Evolutionary conservation across 2,797 vertebrate species (phyloP).

Genomic region (Nannoperca australis): DNA sequence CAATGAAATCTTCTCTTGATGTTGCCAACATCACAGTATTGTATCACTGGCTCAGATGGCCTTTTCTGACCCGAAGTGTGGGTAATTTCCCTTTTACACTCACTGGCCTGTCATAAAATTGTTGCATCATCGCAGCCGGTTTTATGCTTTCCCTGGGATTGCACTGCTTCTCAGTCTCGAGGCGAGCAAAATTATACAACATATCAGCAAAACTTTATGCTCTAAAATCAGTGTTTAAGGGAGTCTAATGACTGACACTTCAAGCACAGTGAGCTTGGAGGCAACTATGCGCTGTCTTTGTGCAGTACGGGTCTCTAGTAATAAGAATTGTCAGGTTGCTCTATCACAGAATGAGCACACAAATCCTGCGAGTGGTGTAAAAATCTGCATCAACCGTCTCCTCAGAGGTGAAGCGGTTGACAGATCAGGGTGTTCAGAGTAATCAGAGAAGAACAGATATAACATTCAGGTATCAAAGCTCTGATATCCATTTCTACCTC

Average conservation of each 20-base stretch:
- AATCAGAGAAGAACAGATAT: background rate
- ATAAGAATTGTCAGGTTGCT: background rate
- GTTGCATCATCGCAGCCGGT: background rate
- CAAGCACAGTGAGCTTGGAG: constrained; percentile 8
- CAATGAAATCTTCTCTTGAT: background rate
- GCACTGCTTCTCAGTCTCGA: background rate
- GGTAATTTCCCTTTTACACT: background rate
- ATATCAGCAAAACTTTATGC: constrained; percentile 21
- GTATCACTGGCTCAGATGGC: background rate
- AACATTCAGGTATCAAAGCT: constrained; percentile 8
- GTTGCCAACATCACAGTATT: background rate
- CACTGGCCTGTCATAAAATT: background rate
- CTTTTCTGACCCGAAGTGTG: background rate
- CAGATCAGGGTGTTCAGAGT: background rate
- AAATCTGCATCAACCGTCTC: background rate
- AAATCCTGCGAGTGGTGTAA: background rate
- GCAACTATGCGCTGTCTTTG: constrained; percentile 9
- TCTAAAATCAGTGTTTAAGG: background rate
- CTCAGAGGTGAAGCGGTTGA: background rate
- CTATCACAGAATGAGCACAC: background rate
- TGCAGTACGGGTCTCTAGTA: background rate
- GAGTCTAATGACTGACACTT: constrained; percentile 21
- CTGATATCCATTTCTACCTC: no score
- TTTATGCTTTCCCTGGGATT: background rate
- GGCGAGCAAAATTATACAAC: background rate